phyloP scores from a whole-genome alignment of 2,797 vertebrate genomes.

The Esox lucius region DNA sequence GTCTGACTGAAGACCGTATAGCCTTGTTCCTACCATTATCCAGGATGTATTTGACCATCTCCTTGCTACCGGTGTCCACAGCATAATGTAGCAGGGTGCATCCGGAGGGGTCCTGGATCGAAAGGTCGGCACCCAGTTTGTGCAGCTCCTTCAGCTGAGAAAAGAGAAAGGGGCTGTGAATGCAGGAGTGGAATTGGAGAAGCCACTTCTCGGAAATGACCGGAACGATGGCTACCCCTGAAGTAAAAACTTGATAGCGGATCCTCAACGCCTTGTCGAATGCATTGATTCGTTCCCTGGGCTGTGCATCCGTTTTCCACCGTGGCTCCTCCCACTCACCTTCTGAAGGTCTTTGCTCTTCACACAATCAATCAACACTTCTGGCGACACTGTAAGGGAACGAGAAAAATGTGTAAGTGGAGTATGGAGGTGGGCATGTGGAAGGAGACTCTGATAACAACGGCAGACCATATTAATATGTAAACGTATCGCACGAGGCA shows the following conservation, averaged over 20 bases:
- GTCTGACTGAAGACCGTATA: background rate
- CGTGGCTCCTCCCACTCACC: constrained; percentile 65
- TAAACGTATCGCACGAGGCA: constrained; percentile 4
- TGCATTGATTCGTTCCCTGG: background rate
- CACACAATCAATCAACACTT: constrained; percentile 84
- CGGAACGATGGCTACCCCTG: background rate
- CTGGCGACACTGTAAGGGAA: constrained; percentile 62
- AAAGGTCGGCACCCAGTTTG: constrained; percentile 80
- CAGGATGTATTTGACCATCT: constrained; percentile 89
- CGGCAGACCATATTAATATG: background rate
- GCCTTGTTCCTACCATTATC: constrained; percentile 77
- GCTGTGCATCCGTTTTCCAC: background rate
- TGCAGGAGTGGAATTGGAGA: background rate
- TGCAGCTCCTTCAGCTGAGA: constrained; percentile 87
- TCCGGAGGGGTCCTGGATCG: constrained; percentile 75
- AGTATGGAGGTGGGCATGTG: background rate
- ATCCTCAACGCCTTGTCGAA: background rate
- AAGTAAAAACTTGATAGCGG: background rate
- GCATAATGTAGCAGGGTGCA: constrained; percentile 89
- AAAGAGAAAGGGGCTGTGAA: background rate
- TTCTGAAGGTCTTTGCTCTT: constrained; percentile 82
- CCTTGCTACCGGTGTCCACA: constrained; percentile 85
- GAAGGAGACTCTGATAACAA: background rate
- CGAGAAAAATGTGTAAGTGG: constrained; percentile 3
- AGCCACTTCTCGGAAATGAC: background rate